Percentiles rank a stretch among this genome's conserved stretches.
phyloP scores from a whole-genome alignment of 2,888 invertebrate species.

The Lepidochrysops patricia region DNA sequence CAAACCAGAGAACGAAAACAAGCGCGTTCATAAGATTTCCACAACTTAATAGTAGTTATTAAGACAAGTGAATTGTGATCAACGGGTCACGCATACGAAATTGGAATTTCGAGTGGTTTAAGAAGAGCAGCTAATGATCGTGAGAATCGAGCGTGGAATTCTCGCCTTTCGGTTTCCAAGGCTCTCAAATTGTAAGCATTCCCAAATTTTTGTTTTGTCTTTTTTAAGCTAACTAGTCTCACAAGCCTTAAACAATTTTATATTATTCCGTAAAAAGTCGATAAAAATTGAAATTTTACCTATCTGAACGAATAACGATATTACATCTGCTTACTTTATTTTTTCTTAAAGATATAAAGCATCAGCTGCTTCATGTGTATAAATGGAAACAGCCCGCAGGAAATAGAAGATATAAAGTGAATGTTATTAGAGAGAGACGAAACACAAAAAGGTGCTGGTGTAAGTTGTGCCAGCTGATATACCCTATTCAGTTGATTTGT shows the following conservation, averaged over 20 bases:
- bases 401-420: not conserved
- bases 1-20: not conserved
- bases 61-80: conserved; percentile 1
- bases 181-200: conserved; percentile 21
- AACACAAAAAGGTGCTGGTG: conserved; percentile 20
- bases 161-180: conserved; percentile 17
- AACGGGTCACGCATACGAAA: conserved; percentile 30
- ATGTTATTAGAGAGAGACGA: conserved; percentile 19
- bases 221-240: not conserved
- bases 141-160: conserved; percentile 32
- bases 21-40: not conserved
- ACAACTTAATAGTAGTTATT: not conserved
- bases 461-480: conserved; percentile 27
- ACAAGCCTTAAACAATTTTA: not conserved
- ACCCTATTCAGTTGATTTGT: conserved; percentile 7
- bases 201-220: conserved; percentile 15
- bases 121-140: conserved; percentile 30
- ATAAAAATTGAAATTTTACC: not conserved
- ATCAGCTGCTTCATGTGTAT: not conserved
- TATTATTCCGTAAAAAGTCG: not conserved
- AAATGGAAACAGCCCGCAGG: not conserved
- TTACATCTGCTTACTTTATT: not conserved
- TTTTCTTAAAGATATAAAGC: not conserved
- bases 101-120: conserved; percentile 29
- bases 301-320: not conserved